Evolutionary conservation across 2,888 invertebrate species (phyloP).

Genomic region (Magallana nippona): DNA sequence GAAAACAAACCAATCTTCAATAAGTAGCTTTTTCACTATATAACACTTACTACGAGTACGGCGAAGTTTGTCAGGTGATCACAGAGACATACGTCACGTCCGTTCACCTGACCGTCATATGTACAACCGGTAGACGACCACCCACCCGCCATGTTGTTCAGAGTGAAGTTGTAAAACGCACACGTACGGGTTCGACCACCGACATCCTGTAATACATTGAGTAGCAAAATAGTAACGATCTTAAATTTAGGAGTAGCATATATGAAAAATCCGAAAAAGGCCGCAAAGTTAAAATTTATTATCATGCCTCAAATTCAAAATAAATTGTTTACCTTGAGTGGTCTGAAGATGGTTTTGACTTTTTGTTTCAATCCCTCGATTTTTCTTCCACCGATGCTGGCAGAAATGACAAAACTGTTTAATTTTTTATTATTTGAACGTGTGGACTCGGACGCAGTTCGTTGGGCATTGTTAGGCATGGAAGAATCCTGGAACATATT

Average conservation of each 20-base stretch:
- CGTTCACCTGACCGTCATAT: conserved; percentile 68
- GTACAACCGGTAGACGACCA: conserved; percentile 73
- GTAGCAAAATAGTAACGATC: no score
- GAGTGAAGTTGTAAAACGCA: conserved; percentile 73
- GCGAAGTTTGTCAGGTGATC: conserved; percentile 78
- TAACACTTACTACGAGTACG: conserved; percentile 66
- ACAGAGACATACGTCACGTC: conserved; percentile 73
- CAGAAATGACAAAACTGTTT: conserved; percentile 72
- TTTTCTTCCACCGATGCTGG: conserved; percentile 67
- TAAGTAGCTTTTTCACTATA: no score
- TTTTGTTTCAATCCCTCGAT: conserved; percentile 65
- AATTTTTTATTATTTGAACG: conserved; percentile 54
- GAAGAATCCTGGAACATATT: conserved; percentile 57
- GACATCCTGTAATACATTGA: conserved; percentile 31
- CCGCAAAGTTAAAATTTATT: no score
- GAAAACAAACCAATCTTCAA: background rate
- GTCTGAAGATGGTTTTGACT: conserved; percentile 68
- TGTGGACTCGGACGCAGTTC: conserved; percentile 39
- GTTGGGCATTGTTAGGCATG: conserved; percentile 35
- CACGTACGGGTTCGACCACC: conserved; percentile 56
- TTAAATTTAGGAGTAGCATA: no score
- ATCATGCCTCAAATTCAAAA: no score
- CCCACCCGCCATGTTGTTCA: conserved; percentile 60
- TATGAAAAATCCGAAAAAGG: no score
- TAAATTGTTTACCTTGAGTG: conserved; percentile 59